These are phyloP conservation scores for Agonum fuliginosum DNA, from an alignment of 2,888 invertebrate species.

Conservation along the genomic window DNA sequence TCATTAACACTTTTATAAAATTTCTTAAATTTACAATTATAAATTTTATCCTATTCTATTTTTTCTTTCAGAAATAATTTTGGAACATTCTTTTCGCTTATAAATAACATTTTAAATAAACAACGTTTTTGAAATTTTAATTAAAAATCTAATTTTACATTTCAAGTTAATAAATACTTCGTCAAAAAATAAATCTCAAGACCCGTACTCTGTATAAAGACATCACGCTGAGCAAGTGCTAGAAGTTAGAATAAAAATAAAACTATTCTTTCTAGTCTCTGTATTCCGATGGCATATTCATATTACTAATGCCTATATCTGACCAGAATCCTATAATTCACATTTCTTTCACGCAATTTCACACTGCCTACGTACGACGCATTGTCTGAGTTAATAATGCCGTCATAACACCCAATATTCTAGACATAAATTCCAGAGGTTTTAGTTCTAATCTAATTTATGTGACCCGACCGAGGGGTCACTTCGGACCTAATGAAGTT, in stretches of 20 bases:
- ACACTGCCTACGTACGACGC: conserved; percentile 33
- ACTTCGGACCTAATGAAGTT: conserved; percentile 38
- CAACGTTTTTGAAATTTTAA: neutral
- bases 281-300: conserved; percentile 25
- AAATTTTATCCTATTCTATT: no score
- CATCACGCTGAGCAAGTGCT: conserved; percentile 14
- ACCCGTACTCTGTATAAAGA: neutral
- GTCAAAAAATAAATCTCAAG: conserved; percentile 11
- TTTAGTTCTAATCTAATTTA: conserved; percentile 45
- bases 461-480: conserved; percentile 38
- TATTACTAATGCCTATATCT: conserved; percentile 10
- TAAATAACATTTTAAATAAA: neutral
- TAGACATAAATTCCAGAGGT: conserved; percentile 22
- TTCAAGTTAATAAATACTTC: neutral
- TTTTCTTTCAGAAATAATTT: no score
- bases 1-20: no score
- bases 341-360: conserved; percentile 36
- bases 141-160: neutral
- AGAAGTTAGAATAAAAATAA: neutral
- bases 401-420: conserved; percentile 28
- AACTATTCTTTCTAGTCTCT: no score
- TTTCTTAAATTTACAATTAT: no score
- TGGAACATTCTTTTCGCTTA: no score
- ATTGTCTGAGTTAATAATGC: conserved; percentile 30
- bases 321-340: conserved; percentile 36